Base-by-base conservation (phyloP, 1,140 invertebrate genomes). In the Trichoplusia ni region DNA sequence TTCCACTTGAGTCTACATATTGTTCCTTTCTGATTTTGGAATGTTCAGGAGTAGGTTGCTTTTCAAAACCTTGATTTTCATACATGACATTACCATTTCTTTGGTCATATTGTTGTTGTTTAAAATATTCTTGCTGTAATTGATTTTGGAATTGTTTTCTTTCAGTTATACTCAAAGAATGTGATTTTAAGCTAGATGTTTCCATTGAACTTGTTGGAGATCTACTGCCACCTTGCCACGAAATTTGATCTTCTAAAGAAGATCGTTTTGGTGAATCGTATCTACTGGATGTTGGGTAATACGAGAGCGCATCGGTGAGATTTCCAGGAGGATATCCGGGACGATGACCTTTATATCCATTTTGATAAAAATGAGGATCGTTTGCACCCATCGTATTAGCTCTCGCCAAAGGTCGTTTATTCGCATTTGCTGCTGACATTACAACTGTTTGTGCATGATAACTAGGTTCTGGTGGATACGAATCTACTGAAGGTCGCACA, bases 291-390 rank as follows among this genome's bases (percentile, higher is more conserved):
- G 94, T 95, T 38, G 95, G 95, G 82, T 96, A 95, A 67, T 96
- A 96, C 0, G 94, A 94, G 31, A 95, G 83, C 13, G 94, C 94
- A 77, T 95, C 95, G 0, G 95, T 95, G 19, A 95, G 93, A 79
- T 95, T 95, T 11, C 94, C 93, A 0, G 93, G 92, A 29, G 94
- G 94, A 80, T 94, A 95, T 90, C 93, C 94, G 9, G 92, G 92
- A 23, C 94, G 90, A 74, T 94, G 93, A 80, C 93, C 91, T 88
- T 94, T 95, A 75, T 94, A 94, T 35, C 91, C 92, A 68, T 95
- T 94, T 81, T 94, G 92, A 73, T 93, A 92, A 64, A 92, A 84
- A 60, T 93, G 82, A 14, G 90, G 84, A 54, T 94, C 92, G 35
- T 86, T 91, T 13, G 87, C 82, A 18, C 90, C 90, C n/a, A 92